These are phyloP conservation scores for Albula glossodonta DNA, from an alignment of 2,113 vertebrate genomes.

Conservation along the genomic window DNA sequence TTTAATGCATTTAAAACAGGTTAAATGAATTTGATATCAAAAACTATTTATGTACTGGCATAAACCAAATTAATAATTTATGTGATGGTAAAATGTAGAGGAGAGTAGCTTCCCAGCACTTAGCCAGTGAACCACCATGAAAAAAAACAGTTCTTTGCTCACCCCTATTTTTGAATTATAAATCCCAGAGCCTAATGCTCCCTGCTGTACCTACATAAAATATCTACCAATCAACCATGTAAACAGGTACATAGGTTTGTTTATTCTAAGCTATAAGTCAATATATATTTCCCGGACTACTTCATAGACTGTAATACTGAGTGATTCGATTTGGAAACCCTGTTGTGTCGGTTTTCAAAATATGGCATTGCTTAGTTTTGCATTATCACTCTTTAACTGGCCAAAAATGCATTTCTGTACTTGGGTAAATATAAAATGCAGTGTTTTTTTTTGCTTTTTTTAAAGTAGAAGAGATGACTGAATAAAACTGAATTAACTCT, in stretches of 20 bases:
- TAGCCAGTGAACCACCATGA: background rate
- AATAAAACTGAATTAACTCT: too few relatives aligned
- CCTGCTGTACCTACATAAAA: background rate
- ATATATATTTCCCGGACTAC: background rate
- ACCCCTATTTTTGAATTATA: background rate
- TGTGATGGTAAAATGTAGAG: background rate
- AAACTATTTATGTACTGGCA: background rate
- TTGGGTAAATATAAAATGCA: too few relatives aligned
- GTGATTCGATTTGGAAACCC: background rate
- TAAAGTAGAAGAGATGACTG: too few relatives aligned
- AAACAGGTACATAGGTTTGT: background rate
- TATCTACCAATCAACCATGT: background rate
- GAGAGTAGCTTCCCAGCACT: background rate
- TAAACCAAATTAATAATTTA: background rate
- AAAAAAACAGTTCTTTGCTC: background rate
- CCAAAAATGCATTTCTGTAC: too few relatives aligned
- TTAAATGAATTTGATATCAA: background rate
- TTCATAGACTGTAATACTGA: background rate
- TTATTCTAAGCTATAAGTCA: background rate
- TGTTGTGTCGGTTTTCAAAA: too few relatives aligned
- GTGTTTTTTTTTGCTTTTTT: too few relatives aligned
- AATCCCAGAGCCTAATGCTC: background rate
- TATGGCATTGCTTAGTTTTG: too few relatives aligned
- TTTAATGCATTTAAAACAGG: background rate
- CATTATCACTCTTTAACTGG: too few relatives aligned